phyloP scores from a whole-genome alignment of 2,797 vertebrate species.

The Tenualosa thibaudeaui region DNA sequence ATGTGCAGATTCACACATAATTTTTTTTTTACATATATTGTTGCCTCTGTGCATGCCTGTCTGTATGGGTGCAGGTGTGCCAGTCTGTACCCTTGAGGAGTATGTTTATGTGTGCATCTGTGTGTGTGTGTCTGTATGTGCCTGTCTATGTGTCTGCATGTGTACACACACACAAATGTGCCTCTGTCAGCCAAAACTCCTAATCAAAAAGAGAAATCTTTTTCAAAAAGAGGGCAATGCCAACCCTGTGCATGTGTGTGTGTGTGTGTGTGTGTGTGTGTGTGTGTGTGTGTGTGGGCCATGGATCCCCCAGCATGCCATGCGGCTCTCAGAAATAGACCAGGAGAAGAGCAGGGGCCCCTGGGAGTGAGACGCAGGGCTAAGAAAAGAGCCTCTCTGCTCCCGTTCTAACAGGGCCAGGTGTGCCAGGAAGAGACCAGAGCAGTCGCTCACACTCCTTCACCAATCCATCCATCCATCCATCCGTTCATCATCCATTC shows the following conservation, averaged over 20 bases:
- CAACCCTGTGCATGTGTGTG: conserved; percentile 4
- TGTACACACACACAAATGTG: background rate
- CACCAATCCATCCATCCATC: conserved; percentile 30
- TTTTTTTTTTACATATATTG: background rate
- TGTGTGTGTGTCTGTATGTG: background rate
- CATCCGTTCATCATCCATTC: background rate
- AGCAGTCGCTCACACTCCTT: background rate
- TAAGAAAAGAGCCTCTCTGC: conserved; percentile 80
- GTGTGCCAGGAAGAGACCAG: conserved; percentile 59
- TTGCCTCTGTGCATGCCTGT: background rate
- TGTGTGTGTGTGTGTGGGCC: conserved; percentile 49
- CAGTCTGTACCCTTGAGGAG: too few relatives aligned
- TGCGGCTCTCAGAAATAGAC: conserved; percentile 71
- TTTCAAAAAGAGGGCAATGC: too few relatives aligned
- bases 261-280: background rate
- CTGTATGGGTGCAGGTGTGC: too few relatives aligned
- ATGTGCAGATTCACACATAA: background rate
- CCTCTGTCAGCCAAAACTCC: too few relatives aligned
- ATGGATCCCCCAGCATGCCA: conserved; percentile 70
- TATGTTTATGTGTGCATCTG: too few relatives aligned
- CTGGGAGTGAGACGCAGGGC: conserved; percentile 70
- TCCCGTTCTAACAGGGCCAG: conserved; percentile 80
- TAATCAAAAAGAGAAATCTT: too few relatives aligned
- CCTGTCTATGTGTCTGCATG: background rate
- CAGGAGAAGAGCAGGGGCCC: conserved; percentile 70